Base-by-base conservation (phyloP, 2,888 invertebrate species). In the Lathronympha strigana region DNA sequence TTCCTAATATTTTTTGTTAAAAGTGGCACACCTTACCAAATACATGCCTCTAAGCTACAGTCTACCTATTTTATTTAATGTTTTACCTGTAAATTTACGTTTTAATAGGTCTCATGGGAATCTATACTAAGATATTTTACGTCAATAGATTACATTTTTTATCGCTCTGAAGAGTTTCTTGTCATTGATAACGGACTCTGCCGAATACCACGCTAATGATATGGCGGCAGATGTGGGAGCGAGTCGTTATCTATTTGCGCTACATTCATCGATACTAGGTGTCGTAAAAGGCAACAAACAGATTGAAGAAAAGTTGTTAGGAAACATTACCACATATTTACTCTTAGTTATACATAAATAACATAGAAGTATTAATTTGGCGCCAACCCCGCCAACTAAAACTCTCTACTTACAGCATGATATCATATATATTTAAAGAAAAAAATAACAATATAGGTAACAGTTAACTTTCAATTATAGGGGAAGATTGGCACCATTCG, bases 111-210 rank as follows among this genome's bases (percentile, higher is more conserved):
- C 28, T 45, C 60, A 60, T 49, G 60, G 66, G 60, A 61, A 54
- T 38, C 13, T 15, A 25, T 21, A 49, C 11, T 23, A 45, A 33
- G 17, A 51, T 50, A 31, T 28, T 54, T 47, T 47, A 53, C 31
- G 23, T 47, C 31, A 21, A 54, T 47, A 63, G 50, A 63, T 63
- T 58, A 36, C 15, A 54, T 53, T 40, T 13, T 55, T 66, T 66
- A 66, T 66, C 66, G 38, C 13, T 23, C 54, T 54, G 53, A 40
- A 66, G 66, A 61, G 64, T 64, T 63, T 58, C 63, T 58, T 64
- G 64, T 64, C 64, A 66, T 28, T 47, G 66, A 66, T 61, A 66
- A 66, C 60, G 15, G 9, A 33, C 57, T 43, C 33, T 15, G 49
- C 33, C 31, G 63, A 63, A 53, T 60, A 63, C 23, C 49, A 31